Conservation (phyloP, 2,888 invertebrate genomes). For the Steinernema scapterisci region DNA sequence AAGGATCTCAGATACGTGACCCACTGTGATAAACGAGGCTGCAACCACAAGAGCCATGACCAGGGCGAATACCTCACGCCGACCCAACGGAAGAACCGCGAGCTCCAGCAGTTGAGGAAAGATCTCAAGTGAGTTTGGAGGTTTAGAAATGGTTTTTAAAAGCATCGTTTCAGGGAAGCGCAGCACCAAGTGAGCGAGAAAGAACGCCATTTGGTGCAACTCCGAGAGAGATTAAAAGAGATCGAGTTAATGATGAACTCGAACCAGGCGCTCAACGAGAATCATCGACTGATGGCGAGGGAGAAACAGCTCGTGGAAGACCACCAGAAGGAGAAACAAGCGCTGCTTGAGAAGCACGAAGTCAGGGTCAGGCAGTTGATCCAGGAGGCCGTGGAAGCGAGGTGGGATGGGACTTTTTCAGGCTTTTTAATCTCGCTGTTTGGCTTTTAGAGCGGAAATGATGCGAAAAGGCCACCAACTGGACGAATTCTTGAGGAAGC, state of each 20-base stretch:
- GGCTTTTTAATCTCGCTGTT: constrained; percentile 15
- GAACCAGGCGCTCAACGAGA: constrained; percentile 39
- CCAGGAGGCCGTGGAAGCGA: constrained; percentile 61
- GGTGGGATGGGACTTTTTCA: constrained; percentile 37
- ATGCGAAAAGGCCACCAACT: constrained; percentile 45
- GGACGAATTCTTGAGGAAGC: constrained; percentile 35
- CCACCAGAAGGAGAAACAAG: constrained; percentile 50
- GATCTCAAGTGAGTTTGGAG: constrained; percentile 45
- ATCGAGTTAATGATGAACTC: constrained; percentile 48
- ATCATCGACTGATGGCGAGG: constrained; percentile 39
- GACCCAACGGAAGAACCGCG: constrained; percentile 60
- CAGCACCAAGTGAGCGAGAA: constrained; percentile 58
- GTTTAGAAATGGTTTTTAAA: background rate
- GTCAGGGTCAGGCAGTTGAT: constrained; percentile 61
- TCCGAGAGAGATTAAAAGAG: constrained; percentile 64
- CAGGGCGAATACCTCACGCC: constrained; percentile 63
- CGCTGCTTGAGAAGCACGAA: constrained; percentile 58
- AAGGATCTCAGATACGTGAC: constrained; percentile 63
- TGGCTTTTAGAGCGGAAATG: constrained; percentile 57
- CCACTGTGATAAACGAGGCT: constrained; percentile 62
- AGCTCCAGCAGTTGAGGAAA: constrained; percentile 44
- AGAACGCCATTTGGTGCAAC: constrained; percentile 60
- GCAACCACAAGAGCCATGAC: constrained; percentile 54
- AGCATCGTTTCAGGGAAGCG: constrained; percentile 39
- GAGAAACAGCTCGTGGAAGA: constrained; percentile 43